phyloP scores from a whole-genome alignment of 2,888 invertebrate species.

The Phymatocera aterrima region DNA sequence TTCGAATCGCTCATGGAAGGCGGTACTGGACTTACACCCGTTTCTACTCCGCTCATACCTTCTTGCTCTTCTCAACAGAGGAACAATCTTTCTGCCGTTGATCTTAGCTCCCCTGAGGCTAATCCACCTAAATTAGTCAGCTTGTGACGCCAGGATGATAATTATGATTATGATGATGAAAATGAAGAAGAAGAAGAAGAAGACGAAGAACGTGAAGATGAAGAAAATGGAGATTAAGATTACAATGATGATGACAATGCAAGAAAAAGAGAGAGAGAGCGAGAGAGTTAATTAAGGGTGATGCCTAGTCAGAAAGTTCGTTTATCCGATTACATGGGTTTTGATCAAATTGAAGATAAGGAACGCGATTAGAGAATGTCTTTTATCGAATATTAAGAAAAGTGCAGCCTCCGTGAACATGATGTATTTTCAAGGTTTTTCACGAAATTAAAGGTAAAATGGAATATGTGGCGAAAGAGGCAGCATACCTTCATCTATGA shows the following conservation, averaged over 20 bases:
- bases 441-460: no score
- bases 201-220: slow-evolving; percentile 57
- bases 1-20: slow-evolving; percentile 96
- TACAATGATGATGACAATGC: background rate
- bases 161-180: slow-evolving; percentile 38
- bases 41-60: slow-evolving; percentile 83
- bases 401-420: no score
- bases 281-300: no score
- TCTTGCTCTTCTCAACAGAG: slow-evolving; percentile 87
- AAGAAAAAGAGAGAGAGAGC: no score
- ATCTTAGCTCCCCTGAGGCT: slow-evolving; percentile 85
- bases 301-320: no score
- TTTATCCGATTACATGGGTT: no score
- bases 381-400: no score
- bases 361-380: no score
- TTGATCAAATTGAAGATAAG: no score
- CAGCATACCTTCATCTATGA: no score
- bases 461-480: no score
- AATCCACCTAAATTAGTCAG: slow-evolving; percentile 89
- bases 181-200: slow-evolving; percentile 62
- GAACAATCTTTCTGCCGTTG: slow-evolving; percentile 78
- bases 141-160: slow-evolving; percentile 80
- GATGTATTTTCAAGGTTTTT: no score
- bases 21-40: slow-evolving; percentile 93
- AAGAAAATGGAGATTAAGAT: background rate